These are phyloP conservation scores for Myxocyprinus asiaticus DNA, from an alignment of 2,113 vertebrate species.

Conservation along the genomic window DNA sequence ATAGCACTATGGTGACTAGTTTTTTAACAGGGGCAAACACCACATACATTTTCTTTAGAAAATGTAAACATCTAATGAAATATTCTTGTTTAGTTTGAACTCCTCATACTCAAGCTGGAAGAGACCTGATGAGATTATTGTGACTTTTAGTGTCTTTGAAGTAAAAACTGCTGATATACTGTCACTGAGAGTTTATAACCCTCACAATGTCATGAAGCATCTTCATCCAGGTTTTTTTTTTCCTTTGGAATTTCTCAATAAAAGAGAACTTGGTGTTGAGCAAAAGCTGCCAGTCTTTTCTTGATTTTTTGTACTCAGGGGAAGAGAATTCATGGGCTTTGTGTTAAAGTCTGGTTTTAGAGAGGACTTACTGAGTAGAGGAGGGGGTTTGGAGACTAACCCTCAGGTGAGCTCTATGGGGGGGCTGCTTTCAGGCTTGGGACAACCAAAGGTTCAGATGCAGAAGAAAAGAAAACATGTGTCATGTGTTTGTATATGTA, in stretches of 20 bases:
- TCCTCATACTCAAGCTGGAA: conserved; percentile 46
- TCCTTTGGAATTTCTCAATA: conserved; percentile 55
- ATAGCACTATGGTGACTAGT: too few species aligned
- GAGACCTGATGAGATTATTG: conserved; percentile 62
- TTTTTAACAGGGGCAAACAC: too few species aligned
- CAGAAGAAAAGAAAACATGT: not conserved
- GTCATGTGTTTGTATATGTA: conserved; percentile 16
- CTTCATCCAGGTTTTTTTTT: conserved; percentile 53
- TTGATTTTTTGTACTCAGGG: conserved; percentile 24
- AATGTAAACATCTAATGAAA: too few species aligned
- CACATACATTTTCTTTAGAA: too few species aligned
- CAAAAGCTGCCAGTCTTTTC: not conserved
- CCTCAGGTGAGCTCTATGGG: conserved; percentile 26
- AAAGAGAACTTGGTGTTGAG: conserved; percentile 30
- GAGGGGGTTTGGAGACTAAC: conserved; percentile 1
- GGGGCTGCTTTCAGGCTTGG: conserved; percentile 21
- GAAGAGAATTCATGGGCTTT: conserved; percentile 21
- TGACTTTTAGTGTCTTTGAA: conserved; percentile 74
- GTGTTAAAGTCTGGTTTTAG: conserved; percentile 30
- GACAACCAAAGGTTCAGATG: not conserved
- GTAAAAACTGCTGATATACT: conserved; percentile 53
- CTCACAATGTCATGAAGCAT: conserved; percentile 63
- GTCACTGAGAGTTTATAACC: conserved; percentile 61
- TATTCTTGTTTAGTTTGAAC: not conserved
- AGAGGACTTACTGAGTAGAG: conserved; percentile 9